Base-by-base conservation (phyloP, 1,140 invertebrate genomes). In the Aphidius gifuensis region DNA sequence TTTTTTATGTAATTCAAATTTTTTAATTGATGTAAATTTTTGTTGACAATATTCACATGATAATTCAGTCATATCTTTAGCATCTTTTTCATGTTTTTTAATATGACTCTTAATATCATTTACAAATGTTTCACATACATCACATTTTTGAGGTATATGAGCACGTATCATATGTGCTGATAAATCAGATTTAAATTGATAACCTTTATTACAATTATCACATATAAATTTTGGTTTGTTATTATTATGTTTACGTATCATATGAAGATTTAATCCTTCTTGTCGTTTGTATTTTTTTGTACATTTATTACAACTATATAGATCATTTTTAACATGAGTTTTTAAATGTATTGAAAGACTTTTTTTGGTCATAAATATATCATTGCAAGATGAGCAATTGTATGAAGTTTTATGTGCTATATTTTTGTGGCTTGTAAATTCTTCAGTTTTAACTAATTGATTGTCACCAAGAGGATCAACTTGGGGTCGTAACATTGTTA, bases 131-230 rank as follows among this genome's bases (percentile, higher is more conserved):
- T 55, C 39, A 16, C 53, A 55, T 7, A 55, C 40, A 42, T 40
- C 43, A 39, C 53, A 55, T n/a, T 55, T 40, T 40, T 55, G 53
- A 9, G 43, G 53, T 40, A 55, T 55, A 38, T 55, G 53, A 43
- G 53, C 53, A 43, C 53, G 53, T 42, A 9, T 55, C 53, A 55
- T 55, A 40, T 55, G 53, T 5, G 40, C 53, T n/a, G 38, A 7
- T 43, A 55, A 16, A 55, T 55, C 53, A 42, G 53, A 32, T 43
- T 55, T 55, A 4, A 55, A 16, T 55, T 55, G 53, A 55, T 42
- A 55, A 6, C 9, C 7, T 21, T 55, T 55, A 6, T 42, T 40
- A 43, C 53, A 55, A 43, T 55, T 40, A 40, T 55, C 53, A 39
- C 53, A 55, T 0, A 40, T 55, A 40, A 55, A 55, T 55, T 55